phyloP scores from a whole-genome alignment of 2,113 vertebrate species.

The Xiphophorus couchianus region DNA sequence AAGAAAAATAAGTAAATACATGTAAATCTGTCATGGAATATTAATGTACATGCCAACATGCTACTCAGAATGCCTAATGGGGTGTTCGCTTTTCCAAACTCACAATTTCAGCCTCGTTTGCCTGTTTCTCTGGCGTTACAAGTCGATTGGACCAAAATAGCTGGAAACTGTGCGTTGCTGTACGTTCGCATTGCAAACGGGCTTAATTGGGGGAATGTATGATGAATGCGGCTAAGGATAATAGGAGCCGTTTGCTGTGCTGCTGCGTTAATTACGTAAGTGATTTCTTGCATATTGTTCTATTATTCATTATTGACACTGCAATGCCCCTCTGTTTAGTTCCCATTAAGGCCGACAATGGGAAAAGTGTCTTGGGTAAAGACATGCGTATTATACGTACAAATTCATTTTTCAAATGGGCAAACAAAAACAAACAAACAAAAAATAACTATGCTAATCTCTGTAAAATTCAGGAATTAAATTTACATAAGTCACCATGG shows the following conservation, averaged over 20 bases:
- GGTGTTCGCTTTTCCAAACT: slow-evolving; percentile 10
- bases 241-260: slow-evolving; percentile 22
- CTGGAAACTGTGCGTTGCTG: slow-evolving; percentile 30
- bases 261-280: slow-evolving; percentile 34
- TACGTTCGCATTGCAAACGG: slow-evolving; percentile 26
- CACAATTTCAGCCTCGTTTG: slow-evolving; percentile 15
- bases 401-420: neutral
- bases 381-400: neutral
- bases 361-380: slow-evolving; percentile 5
- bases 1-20: neutral
- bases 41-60: slow-evolving; percentile 20
- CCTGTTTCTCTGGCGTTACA: slow-evolving; percentile 1
- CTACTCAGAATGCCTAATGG: neutral
- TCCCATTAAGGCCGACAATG: slow-evolving; percentile 4
- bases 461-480: neutral
- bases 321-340: slow-evolving; percentile 15
- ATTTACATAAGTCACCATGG: neutral
- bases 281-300: slow-evolving; percentile 27
- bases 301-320: slow-evolving; percentile 29
- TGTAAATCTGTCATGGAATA: neutral
- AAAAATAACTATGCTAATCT: neutral
- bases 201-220: slow-evolving; percentile 9
- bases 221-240: slow-evolving; percentile 9
- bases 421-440: neutral
- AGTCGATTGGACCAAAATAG: slow-evolving; percentile 38